Evolutionary conservation across 2,113 vertebrate genomes (phyloP).

Genomic region (Cyanistes caeruleus): DNA sequence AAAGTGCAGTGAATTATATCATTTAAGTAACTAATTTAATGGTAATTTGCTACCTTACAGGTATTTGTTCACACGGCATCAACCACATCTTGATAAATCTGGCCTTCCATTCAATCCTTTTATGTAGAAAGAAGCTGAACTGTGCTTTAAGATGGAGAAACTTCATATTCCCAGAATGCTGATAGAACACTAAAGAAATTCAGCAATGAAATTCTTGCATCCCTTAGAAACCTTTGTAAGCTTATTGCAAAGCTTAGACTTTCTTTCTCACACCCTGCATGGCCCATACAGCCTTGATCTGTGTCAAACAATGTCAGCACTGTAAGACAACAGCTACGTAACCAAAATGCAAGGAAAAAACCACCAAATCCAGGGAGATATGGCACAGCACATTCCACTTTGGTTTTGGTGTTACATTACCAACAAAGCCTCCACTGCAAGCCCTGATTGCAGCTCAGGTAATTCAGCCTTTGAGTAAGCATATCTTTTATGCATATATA

Average conservation of each 20-base stretch:
- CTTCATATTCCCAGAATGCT: neutral
- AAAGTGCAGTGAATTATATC: neutral
- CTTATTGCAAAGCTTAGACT: neutral
- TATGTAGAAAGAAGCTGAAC: neutral
- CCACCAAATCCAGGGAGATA: neutral
- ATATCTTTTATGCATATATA: neutral
- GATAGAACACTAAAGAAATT: neutral
- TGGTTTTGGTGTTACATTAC: no score
- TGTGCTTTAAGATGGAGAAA: neutral
- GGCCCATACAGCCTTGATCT: neutral
- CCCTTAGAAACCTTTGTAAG: neutral
- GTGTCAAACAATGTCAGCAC: neutral
- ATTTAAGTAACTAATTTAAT: neutral
- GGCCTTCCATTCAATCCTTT: neutral
- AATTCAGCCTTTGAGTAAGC: neutral
- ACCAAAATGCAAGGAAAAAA: neutral
- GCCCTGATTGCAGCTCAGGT: neutral
- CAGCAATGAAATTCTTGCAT: neutral
- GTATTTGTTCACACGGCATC: neutral
- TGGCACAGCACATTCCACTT: neutral
- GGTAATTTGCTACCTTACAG: neutral
- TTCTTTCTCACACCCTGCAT: neutral
- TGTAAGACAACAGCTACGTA: neutral
- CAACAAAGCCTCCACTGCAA: neutral
- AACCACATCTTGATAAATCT: neutral